Evolutionary conservation across 53 echinoderm and acorn worm species (phyloP), one percentile per base, ranked within the genome.

Genomic region (Hippasteria phrygiana): DNA sequence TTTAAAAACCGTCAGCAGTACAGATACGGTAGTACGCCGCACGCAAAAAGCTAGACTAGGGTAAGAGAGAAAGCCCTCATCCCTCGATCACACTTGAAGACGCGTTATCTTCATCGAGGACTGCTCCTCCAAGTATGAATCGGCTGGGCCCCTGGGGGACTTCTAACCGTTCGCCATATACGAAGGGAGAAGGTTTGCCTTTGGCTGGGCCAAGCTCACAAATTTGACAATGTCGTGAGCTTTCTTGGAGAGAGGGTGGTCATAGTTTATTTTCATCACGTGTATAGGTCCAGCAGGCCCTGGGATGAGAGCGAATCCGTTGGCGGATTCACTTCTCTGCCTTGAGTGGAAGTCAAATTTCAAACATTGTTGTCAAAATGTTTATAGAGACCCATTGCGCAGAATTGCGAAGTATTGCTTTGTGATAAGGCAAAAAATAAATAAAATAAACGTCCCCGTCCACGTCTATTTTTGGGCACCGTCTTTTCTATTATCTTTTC

Each of bases 61-160:
- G 33, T 66, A 14, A 66, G 32, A 66, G 67, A 35, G 31, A 62
- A 20, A 8, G 38, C 32, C 11, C 70, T 50, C 18, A 51, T 71
- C 42, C 20, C 85, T 38, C 70, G 71, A 51, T 67, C 85, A 46
- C 55, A 85, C 85, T 85, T 85, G 70, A 85, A 53, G 85, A 53
- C 71, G 37, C 20, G 13, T 62, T 2, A 37, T 43, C 42, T 16
- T 8, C 6, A 41, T 45, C 29, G 64, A 36, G 78, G 55, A 78
- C 56, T 36, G 78, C 35, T 51, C 56, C 78, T 78, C n/a, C 0
- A 56, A 4, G 78, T 78, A 40, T 36, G 85, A 71, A 69, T 69
- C 50, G 41, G 18, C 59, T 32, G 32, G 54, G 76, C 31, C 85
- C 51, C 48, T 10, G 2, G 66, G 83, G 45, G 65, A 14, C 31